Evolutionary conservation across 2,113 vertebrate species (phyloP).

Genomic region (Parotia lawesii): DNA sequence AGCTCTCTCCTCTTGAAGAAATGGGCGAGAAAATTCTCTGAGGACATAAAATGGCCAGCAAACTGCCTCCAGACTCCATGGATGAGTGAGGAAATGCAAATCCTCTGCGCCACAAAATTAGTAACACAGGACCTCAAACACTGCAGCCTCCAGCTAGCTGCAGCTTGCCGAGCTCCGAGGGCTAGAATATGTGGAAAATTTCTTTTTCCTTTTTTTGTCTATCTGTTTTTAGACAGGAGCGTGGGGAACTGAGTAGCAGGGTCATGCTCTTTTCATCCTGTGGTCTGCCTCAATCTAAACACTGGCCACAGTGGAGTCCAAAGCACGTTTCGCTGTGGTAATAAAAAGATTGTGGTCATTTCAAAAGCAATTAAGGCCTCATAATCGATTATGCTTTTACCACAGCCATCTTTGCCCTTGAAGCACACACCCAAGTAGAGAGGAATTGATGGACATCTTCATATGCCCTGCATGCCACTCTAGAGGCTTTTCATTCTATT

Average conservation of each 20-base stretch:
- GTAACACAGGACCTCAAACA: background rate
- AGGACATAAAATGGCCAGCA: background rate
- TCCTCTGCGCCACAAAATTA: background rate
- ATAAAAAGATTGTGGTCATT: slow-evolving; percentile 44
- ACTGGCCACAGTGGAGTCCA: slow-evolving; percentile 17
- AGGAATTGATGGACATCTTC: slow-evolving; percentile 10
- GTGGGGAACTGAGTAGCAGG: slow-evolving; percentile 9
- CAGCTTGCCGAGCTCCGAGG: background rate
- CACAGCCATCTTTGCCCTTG: slow-evolving; percentile 10
- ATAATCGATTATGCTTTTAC: slow-evolving; percentile 11
- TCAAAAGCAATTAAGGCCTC: slow-evolving; percentile 38
- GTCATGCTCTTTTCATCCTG: slow-evolving; percentile 36
- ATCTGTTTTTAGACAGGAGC: slow-evolving; percentile 33
- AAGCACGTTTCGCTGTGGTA: slow-evolving; percentile 39
- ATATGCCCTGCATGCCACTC: background rate
- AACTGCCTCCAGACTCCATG: background rate
- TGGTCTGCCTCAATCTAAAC: slow-evolving; percentile 52
- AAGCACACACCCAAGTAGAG: slow-evolving; percentile 15
- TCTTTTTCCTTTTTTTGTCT: background rate
- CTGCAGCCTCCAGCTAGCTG: background rate
- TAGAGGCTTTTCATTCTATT: slow-evolving; percentile 16
- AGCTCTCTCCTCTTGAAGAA: background rate
- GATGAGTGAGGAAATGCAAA: background rate
- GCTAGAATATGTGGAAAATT: background rate
- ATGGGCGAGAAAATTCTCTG: background rate